Evolutionary conservation across 2,113 vertebrate species (phyloP).

Genomic region (Thunnus maccoyii): DNA sequence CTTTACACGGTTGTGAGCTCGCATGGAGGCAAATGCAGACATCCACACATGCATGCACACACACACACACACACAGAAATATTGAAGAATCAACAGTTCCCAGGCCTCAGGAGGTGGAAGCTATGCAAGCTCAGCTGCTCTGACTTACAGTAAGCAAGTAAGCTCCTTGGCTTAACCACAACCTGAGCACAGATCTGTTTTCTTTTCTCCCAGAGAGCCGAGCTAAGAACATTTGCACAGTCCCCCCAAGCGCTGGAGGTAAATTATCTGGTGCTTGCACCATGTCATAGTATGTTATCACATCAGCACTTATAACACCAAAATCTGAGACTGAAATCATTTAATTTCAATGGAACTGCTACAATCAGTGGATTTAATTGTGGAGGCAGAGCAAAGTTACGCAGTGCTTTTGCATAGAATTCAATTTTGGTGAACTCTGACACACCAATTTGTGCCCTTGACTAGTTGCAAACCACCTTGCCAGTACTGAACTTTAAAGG

Average conservation of each 20-base stretch:
- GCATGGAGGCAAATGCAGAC: neutral
- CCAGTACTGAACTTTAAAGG: neutral
- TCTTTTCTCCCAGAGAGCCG: slow-evolving; percentile 52
- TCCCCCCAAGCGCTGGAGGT: neutral
- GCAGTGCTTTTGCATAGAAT: neutral
- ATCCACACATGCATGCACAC: slow-evolving; percentile 28
- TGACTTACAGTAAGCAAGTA: slow-evolving; percentile 67
- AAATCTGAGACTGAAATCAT: neutral
- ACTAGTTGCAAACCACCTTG: neutral
- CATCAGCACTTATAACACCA: neutral
- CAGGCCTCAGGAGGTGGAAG: slow-evolving; percentile 59
- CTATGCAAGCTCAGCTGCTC: slow-evolving; percentile 76
- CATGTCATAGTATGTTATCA: neutral
- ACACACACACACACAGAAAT: slow-evolving; percentile 36
- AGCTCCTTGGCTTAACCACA: slow-evolving; percentile 64
- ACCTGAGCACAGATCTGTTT: slow-evolving; percentile 57
- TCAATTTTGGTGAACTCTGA: neutral
- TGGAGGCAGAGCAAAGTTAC: neutral
- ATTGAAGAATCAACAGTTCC: slow-evolving; percentile 74
- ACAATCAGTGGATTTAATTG: neutral
- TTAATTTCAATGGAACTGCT: neutral
- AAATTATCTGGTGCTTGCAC: slow-evolving; percentile 14
- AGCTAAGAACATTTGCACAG: slow-evolving; percentile 37
- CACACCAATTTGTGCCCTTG: neutral
- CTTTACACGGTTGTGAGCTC: neutral